Conservation (phyloP, 2,888 invertebrate species). For the Anagyrus pseudococci region DNA sequence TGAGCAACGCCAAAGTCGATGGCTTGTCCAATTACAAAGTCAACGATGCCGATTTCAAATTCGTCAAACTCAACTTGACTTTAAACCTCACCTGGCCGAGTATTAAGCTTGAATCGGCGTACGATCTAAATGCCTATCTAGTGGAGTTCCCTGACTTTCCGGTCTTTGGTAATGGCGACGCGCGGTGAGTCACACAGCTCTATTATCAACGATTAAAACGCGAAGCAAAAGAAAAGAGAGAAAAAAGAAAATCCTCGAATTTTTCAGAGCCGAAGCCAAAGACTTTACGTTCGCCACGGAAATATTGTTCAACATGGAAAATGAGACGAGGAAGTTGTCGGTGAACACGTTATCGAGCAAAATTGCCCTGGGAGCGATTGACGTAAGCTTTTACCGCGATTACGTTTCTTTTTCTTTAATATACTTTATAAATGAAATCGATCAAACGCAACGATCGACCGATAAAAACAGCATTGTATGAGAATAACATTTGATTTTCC, state of each 20-base stretch:
- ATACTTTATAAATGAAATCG: too few relatives aligned
- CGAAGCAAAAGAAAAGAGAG: too few relatives aligned
- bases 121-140: constrained; percentile 1
- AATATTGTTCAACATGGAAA: not conserved
- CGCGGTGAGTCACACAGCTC: constrained; percentile 18
- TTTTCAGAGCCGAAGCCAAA: not conserved
- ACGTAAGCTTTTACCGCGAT: too few relatives aligned
- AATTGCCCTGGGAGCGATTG: not conserved
- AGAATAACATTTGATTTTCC: constrained; percentile 5
- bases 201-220: not conserved
- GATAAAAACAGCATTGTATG: not conserved
- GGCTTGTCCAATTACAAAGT: constrained; percentile 22
- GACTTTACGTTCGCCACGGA: not conserved
- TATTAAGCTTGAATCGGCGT: not conserved
- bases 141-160: not conserved
- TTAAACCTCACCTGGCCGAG: constrained; percentile 14
- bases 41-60: not conserved
- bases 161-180: constrained; percentile 12
- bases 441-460: not conserved
- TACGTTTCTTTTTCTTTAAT: too few relatives aligned
- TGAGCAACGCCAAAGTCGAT: not conserved
- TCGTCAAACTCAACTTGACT: not conserved
- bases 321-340: constrained; percentile 6
- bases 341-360: constrained; percentile 9
- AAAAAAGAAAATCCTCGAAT: too few relatives aligned